phyloP scores from a whole-genome alignment of 2,797 vertebrate genomes.

The Capromys pilorides region DNA sequence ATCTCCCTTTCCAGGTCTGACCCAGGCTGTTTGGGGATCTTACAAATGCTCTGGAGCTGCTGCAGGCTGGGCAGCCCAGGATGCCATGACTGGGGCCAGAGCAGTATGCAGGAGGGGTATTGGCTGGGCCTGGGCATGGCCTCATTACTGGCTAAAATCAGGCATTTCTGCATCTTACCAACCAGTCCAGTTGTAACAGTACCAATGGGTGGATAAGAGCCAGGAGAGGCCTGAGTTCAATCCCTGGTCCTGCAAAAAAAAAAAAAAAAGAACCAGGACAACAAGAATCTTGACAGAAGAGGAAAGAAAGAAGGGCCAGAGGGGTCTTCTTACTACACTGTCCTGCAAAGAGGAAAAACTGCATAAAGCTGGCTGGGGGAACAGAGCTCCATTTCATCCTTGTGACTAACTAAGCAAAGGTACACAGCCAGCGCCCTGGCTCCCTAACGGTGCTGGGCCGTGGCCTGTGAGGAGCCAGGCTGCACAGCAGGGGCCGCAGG shows the following conservation, averaged over 20 bases:
- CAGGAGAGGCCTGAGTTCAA: too few species aligned
- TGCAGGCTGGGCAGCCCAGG: not conserved
- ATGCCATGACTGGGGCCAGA: not conserved
- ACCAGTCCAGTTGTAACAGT: not conserved
- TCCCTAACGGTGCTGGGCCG: not conserved
- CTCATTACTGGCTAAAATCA: not conserved
- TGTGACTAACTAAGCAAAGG: not conserved
- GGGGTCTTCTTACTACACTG: not conserved
- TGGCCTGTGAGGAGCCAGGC: not conserved
- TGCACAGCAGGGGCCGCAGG: not conserved
- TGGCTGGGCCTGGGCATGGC: not conserved
- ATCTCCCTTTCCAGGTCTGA: not conserved
- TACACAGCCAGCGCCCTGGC: too few species aligned
- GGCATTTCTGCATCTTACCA: not conserved
- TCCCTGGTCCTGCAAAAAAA: too few species aligned
- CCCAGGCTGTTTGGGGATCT: not conserved
- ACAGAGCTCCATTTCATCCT: not conserved
- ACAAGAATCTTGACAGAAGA: too few species aligned
- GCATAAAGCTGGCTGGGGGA: accelerated
- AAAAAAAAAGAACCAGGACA: too few species aligned
- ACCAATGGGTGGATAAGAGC: accelerated
- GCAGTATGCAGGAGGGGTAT: not conserved
- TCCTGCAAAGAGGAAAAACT: not conserved
- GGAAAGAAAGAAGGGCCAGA: not conserved
- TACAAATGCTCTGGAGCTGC: not conserved